phyloP scores from a whole-genome alignment of 2,888 invertebrate genomes.

The Apamea epomidion region DNA sequence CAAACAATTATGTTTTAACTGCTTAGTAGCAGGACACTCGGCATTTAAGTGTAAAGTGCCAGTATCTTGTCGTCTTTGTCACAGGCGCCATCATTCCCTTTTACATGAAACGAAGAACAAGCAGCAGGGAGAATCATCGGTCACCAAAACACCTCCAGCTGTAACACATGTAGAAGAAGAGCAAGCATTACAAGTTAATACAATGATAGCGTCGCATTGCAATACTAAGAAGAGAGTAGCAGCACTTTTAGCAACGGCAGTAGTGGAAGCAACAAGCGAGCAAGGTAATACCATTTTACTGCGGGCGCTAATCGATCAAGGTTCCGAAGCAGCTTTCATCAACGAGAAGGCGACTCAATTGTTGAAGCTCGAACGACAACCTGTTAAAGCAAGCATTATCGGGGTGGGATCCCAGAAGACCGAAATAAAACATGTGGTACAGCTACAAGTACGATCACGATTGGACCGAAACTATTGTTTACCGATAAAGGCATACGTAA shows the following conservation, averaged over 20 bases:
- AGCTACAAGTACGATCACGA: neutral
- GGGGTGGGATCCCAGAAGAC: neutral
- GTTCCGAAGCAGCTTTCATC: neutral
- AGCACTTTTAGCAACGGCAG: slow-evolving; percentile 3
- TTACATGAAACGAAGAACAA: neutral
- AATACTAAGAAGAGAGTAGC: neutral
- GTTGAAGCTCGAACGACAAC: neutral
- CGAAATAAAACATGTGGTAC: slow-evolving; percentile 3
- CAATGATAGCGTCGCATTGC: slow-evolving; percentile 6
- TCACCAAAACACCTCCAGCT: slow-evolving; percentile 1
- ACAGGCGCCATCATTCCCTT: slow-evolving; percentile 4
- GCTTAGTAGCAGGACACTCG: neutral
- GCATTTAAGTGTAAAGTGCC: slow-evolving; percentile 7
- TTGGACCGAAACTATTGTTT: neutral
- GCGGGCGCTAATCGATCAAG: neutral
- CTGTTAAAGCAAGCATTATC: neutral
- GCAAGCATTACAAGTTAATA: neutral
- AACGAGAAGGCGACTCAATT: slow-evolving; percentile 6
- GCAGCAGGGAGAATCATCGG: neutral
- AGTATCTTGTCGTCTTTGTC: slow-evolving; percentile 7
- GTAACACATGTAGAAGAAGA: neutral
- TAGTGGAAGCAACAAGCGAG: slow-evolving; percentile 1
- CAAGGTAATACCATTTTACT: slow-evolving; percentile 3
- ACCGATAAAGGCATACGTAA: neutral
- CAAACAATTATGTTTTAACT: neutral